phyloP scores from a whole-genome alignment of 2,888 invertebrate species.

The Physocephala rufipes region DNA sequence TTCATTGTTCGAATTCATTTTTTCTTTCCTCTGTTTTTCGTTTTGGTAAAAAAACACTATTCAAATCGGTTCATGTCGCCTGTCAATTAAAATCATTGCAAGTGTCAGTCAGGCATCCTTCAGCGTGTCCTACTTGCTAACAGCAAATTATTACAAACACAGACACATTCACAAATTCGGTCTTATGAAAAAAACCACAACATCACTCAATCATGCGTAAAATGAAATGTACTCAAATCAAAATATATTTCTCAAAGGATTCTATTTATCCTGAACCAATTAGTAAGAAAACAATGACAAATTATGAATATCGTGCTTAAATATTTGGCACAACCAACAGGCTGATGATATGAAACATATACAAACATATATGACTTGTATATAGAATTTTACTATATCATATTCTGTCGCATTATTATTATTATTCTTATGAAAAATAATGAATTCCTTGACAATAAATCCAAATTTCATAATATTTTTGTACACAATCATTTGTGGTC shows the following conservation, averaged over 20 bases:
- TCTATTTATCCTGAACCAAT: background rate
- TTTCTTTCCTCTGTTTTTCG: too few species aligned
- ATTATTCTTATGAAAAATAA: background rate
- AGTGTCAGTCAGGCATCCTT: background rate
- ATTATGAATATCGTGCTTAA: too few species aligned
- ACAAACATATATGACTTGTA: too few species aligned
- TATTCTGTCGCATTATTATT: background rate
- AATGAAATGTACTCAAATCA: too few species aligned
- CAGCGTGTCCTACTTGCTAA: background rate
- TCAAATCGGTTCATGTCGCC: background rate
- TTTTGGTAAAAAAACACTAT: too few species aligned
- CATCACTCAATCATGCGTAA: too few species aligned
- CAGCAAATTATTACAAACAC: background rate
- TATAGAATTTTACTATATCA: too few species aligned
- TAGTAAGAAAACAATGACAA: slow-evolving; percentile 13
- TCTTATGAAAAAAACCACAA: too few species aligned
- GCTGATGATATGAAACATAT: too few species aligned
- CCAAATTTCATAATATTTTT: background rate
- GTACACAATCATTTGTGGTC: too few species aligned
- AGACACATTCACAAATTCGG: background rate
- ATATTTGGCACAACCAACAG: too few species aligned
- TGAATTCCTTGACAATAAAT: slow-evolving; percentile 15
- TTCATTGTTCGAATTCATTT: too few species aligned
- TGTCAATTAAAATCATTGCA: background rate
- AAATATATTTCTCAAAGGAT: slow-evolving; percentile 8